phyloP scores from a whole-genome alignment of 1,140 invertebrate species.

The Drosophila murphyi region DNA sequence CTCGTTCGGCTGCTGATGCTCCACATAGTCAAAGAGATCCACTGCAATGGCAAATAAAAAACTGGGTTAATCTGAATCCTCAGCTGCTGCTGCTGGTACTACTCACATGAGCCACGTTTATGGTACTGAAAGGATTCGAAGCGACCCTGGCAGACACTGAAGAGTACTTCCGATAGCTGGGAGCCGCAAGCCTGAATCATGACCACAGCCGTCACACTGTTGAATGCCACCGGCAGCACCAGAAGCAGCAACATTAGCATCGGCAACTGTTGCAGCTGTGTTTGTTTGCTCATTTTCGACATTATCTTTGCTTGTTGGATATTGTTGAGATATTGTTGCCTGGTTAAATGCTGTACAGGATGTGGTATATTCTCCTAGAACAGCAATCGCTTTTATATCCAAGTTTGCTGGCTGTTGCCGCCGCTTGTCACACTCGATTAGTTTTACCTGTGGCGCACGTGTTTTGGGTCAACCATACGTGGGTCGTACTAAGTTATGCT shows the following conservation, averaged over 20 bases:
- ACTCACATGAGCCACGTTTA: slow-evolving; percentile 56
- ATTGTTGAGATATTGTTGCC: slow-evolving; percentile 7
- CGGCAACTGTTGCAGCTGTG: slow-evolving; percentile 12
- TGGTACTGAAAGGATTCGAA: slow-evolving; percentile 9
- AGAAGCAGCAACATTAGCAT: slow-evolving; percentile 18
- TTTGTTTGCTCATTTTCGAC: slow-evolving; percentile 21
- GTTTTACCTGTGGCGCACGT: slow-evolving; percentile 2
- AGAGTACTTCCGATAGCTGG: slow-evolving; percentile 20
- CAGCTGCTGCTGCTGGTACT: slow-evolving; percentile 7
- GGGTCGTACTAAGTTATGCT: slow-evolving; percentile 33
- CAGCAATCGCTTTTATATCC: slow-evolving; percentile 56
- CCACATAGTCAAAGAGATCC: slow-evolving; percentile 63
- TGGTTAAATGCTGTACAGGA: slow-evolving; percentile 24
- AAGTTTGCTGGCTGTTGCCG: neutral
- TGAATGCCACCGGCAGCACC: slow-evolving; percentile 25
- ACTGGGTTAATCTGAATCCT: slow-evolving; percentile 13
- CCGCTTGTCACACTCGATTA: slow-evolving; percentile 60
- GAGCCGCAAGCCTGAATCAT: slow-evolving; percentile 38
- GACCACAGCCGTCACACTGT: slow-evolving; percentile 10
- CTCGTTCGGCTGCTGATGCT: slow-evolving; percentile 18
- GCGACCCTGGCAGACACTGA: slow-evolving; percentile 19
- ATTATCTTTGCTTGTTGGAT: slow-evolving; percentile 2
- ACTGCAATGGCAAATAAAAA: slow-evolving; percentile 32
- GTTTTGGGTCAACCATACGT: slow-evolving; percentile 45
- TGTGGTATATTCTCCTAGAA: slow-evolving; percentile 40